These are phyloP conservation scores for Globicephala melas DNA, from an alignment of 2,113 vertebrate genomes.

Conservation along the genomic window DNA sequence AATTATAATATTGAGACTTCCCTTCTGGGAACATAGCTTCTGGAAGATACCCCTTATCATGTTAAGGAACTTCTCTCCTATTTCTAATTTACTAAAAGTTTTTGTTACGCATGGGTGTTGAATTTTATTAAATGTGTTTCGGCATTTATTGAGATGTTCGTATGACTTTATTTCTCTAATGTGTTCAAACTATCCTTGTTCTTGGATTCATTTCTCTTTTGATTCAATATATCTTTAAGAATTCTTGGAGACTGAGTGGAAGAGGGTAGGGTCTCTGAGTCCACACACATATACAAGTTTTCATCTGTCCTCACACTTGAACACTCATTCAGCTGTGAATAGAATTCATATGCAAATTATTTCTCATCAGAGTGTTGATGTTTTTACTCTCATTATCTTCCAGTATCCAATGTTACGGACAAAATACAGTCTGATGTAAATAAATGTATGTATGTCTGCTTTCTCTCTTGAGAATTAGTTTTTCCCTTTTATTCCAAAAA, in stretches of 20 bases:
- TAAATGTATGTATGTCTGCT: neutral
- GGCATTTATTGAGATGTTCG: neutral
- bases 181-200: neutral
- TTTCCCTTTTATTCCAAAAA: neutral
- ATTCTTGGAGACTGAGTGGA: neutral
- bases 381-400: neutral
- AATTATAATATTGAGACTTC: neutral
- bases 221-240: neutral
- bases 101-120: neutral
- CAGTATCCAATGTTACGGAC: neutral
- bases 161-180: neutral
- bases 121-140: conserved; percentile 6
- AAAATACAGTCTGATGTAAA: neutral
- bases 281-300: neutral
- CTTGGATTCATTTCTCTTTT: neutral
- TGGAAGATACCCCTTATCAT: neutral
- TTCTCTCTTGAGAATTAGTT: neutral
- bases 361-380: neutral
- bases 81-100: neutral
- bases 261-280: neutral
- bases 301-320: neutral
- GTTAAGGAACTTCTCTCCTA: neutral
- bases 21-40: neutral
- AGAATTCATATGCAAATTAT: neutral
- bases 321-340: neutral